Evolutionary conservation across 2,888 invertebrate genomes (phyloP).

Genomic region (Sthenelais limicola): DNA sequence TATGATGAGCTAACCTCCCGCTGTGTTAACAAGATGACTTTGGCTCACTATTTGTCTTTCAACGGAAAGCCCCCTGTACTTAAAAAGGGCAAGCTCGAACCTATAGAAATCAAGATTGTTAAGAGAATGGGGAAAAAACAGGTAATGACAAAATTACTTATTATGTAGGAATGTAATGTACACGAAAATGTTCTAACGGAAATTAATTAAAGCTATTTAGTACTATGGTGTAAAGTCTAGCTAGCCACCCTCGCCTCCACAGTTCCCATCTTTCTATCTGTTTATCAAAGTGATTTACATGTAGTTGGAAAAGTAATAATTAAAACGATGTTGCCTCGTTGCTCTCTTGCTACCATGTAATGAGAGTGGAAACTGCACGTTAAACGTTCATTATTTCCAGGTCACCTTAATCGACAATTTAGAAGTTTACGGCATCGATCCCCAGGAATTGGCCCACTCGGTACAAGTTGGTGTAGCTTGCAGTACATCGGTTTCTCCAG

Average conservation of each 20-base stretch:
- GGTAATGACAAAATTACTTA: too few relatives aligned
- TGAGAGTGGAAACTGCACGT: not conserved
- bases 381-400: slow-evolving; percentile 69
- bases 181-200: too few relatives aligned
- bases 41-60: slow-evolving; percentile 78
- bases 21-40: slow-evolving; percentile 81
- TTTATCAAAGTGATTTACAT: too few relatives aligned
- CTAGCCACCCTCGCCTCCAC: too few relatives aligned
- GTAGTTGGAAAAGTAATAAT: not conserved
- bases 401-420: slow-evolving; percentile 92
- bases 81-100: slow-evolving; percentile 82
- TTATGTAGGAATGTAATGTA: too few relatives aligned
- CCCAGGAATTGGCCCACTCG: slow-evolving; percentile 83
- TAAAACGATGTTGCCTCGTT: not conserved
- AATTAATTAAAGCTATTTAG: too few relatives aligned
- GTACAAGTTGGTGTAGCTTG: slow-evolving; percentile 91
- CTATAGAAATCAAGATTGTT: slow-evolving; percentile 83
- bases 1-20: slow-evolving; percentile 81
- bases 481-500: slow-evolving; percentile 85
- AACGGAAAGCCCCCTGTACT: slow-evolving; percentile 74
- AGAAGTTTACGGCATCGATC: slow-evolving; percentile 87
- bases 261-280: too few relatives aligned
- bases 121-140: slow-evolving; percentile 91
- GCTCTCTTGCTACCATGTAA: too few relatives aligned
- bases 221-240: too few relatives aligned